Conservation (phyloP, 2,113 vertebrate species). For the Aleadryas rufinucha region DNA sequence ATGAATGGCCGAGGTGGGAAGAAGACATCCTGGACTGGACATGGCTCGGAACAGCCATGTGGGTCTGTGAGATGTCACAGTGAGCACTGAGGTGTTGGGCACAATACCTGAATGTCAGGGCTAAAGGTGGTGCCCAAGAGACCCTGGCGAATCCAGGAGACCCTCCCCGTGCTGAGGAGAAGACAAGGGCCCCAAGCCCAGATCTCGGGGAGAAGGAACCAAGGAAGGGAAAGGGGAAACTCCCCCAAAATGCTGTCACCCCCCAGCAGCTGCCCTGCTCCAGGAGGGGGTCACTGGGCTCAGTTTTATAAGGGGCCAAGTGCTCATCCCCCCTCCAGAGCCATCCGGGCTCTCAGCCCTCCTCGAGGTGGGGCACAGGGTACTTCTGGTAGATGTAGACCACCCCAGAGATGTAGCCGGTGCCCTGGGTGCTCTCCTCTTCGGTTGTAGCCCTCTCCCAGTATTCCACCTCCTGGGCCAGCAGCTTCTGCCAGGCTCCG, state of each 20-base stretch:
- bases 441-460: conserved; percentile 83
- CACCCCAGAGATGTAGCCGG: conserved; percentile 78
- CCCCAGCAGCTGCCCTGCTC: neutral
- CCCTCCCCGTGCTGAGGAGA: neutral
- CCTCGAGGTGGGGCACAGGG: neutral
- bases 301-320: neutral
- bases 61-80: neutral
- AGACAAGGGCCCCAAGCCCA: neutral
- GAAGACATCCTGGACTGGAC: neutral
- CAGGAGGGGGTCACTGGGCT: neutral
- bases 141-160: neutral
- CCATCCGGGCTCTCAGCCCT: neutral
- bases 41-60: neutral
- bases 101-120: neutral
- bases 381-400: conserved; percentile 82
- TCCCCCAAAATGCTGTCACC: rapidly evolving
- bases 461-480: conserved; percentile 66
- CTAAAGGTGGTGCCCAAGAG: neutral
- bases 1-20: neutral
- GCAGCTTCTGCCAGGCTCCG: conserved; percentile 73
- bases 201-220: rapidly evolving
- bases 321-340: too few species aligned
- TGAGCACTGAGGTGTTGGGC: neutral
- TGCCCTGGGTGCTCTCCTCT: conserved; percentile 40
- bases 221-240: neutral